These are phyloP conservation scores for Poeciliopsis paucimaculata DNA, from an alignment of 2,797 vertebrate genomes.

Conservation along the genomic window DNA sequence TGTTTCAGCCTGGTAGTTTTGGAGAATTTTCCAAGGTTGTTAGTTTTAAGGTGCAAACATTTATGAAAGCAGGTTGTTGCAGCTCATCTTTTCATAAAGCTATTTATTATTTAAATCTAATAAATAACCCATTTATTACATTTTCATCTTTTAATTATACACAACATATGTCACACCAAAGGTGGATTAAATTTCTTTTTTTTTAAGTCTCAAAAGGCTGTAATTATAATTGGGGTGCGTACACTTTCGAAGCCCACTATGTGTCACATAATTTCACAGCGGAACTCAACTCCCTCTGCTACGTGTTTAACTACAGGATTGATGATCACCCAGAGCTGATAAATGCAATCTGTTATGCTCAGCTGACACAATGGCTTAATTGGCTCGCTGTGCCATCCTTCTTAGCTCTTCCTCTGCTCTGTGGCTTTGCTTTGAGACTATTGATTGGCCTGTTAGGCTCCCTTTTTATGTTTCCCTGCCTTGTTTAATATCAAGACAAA, in stretches of 20 bases:
- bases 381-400: conserved; percentile 43
- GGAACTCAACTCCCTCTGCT: conserved; percentile 31
- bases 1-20: background rate
- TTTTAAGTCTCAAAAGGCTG: background rate
- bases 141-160: background rate
- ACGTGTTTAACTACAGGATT: conserved; percentile 35
- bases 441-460: conserved; percentile 27
- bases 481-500: conserved; percentile 48
- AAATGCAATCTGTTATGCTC: conserved; percentile 41
- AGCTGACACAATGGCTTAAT: conserved; percentile 54
- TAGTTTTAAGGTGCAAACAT: background rate
- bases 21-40: background rate
- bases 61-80: background rate
- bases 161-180: background rate
- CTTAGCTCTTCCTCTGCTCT: conserved; percentile 53
- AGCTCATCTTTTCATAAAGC: background rate
- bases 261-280: conserved; percentile 19
- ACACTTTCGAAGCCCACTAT: background rate
- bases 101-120: no score
- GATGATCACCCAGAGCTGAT: conserved; percentile 47
- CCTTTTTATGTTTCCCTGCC: conserved; percentile 36
- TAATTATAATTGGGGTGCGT: background rate
- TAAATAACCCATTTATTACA: background rate
- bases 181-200: background rate
- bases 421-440: conserved; percentile 51